Evolutionary conservation across 1,140 invertebrate genomes (phyloP).

Genomic region (Hyles euphorbiae): DNA sequence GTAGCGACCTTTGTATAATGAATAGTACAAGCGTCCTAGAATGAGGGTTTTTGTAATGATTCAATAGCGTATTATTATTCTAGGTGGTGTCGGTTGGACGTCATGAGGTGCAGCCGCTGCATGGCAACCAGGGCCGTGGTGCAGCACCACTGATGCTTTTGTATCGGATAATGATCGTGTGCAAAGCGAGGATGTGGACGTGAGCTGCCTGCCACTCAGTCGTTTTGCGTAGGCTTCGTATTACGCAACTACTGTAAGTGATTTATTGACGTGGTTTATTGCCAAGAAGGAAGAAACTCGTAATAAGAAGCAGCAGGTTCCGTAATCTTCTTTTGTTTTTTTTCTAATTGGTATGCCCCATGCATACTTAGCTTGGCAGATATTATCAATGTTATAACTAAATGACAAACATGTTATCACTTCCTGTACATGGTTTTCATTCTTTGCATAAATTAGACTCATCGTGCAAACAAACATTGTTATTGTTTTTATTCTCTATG

Average conservation of each 20-base stretch:
- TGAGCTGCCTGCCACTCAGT: conserved; percentile 15
- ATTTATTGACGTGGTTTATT: conserved; percentile 18
- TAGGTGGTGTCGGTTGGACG: conserved; percentile 11
- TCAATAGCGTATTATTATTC: conserved; percentile 12
- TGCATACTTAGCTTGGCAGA: too few relatives aligned
- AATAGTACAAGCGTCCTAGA: conserved; percentile 8
- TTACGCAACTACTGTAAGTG: conserved; percentile 25
- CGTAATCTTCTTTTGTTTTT: conserved; percentile 7
- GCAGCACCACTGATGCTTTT: not conserved
- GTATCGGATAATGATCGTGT: not conserved
- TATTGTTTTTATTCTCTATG: too few relatives aligned
- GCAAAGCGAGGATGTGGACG: conserved; percentile 16
- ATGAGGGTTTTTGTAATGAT: too few relatives aligned
- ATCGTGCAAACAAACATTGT: too few relatives aligned
- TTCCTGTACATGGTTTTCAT: too few relatives aligned
- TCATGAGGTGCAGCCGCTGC: conserved; percentile 15
- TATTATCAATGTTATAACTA: too few relatives aligned
- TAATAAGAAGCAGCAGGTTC: conserved; percentile 3
- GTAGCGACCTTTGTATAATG: not conserved
- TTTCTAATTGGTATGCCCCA: too few relatives aligned
- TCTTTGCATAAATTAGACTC: too few relatives aligned
- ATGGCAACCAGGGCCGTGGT: conserved; percentile 8
- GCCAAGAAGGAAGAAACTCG: conserved; percentile 31
- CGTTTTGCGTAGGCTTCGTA: conserved; percentile 20
- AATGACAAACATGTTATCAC: too few relatives aligned